These are phyloP conservation scores for Pterostichus niger DNA, from an alignment of 2,888 invertebrate genomes.

Conservation along the genomic window DNA sequence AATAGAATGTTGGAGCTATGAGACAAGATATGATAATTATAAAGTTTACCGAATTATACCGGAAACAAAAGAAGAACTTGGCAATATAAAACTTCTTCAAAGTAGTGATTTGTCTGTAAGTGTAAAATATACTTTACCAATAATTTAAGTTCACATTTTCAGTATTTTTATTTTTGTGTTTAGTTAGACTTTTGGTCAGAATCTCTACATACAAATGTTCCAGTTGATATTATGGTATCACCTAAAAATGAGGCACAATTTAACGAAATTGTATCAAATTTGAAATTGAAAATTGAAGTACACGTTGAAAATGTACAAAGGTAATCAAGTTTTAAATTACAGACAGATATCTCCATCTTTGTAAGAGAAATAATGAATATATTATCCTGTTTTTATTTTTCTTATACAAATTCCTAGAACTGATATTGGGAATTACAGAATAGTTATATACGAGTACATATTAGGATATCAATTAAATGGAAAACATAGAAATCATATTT, in stretches of 20 bases:
- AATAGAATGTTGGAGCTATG: not conserved
- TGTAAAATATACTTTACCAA: constrained; percentile 1
- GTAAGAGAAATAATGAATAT: too few relatives aligned
- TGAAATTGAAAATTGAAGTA: not conserved
- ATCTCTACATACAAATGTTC: constrained; percentile 73
- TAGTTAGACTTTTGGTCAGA: constrained; percentile 76
- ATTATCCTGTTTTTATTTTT: too few relatives aligned
- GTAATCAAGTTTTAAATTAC: not conserved
- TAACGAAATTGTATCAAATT: constrained; percentile 68
- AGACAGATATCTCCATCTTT: too few relatives aligned
- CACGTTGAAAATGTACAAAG: constrained; percentile 6
- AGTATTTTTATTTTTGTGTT: constrained; percentile 1
- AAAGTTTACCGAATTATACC: constrained; percentile 10
- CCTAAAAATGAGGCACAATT: constrained; percentile 78
- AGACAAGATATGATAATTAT: constrained; percentile 27
- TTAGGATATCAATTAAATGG: too few relatives aligned
- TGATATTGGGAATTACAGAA: too few relatives aligned
- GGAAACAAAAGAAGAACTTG: not conserved
- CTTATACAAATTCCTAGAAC: too few relatives aligned
- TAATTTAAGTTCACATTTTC: not conserved
- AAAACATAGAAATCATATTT: too few relatives aligned
- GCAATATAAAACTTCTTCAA: not conserved
- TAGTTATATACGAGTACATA: too few relatives aligned
- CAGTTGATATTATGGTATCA: constrained; percentile 81
- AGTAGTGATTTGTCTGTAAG: constrained; percentile 14